These are phyloP conservation scores for Drosophila subsilvestris DNA, from an alignment of 2,888 invertebrate species.

Conservation along the genomic window DNA sequence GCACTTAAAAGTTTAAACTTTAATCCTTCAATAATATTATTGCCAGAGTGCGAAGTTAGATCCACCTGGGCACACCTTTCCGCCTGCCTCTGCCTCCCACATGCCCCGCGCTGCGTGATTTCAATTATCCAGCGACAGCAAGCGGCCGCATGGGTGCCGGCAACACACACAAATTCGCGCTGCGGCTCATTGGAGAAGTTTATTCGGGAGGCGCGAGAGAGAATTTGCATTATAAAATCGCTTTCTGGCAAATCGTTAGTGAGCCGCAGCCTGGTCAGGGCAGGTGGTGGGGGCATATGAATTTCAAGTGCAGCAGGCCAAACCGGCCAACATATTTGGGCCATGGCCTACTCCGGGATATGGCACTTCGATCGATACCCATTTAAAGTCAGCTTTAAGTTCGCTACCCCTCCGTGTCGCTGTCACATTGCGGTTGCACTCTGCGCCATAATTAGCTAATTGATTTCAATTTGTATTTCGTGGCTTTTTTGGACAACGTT, in stretches of 20 bases:
- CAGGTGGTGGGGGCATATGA: neutral
- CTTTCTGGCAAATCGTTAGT: neutral
- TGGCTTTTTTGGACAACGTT: constrained; percentile 51
- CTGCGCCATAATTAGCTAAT: constrained; percentile 74
- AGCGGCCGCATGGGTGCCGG: constrained; percentile 24
- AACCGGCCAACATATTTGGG: neutral
- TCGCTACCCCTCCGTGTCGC: constrained; percentile 3
- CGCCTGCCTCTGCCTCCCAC: constrained; percentile 10
- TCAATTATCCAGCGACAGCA: constrained; percentile 57
- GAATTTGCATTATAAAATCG: constrained; percentile 59
- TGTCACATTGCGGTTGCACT: constrained; percentile 51
- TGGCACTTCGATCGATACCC: constrained; percentile 24
- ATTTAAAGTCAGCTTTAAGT: constrained; percentile 39
- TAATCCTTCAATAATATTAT: constrained; percentile 80
- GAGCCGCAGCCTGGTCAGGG: too few species aligned
- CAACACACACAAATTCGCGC: constrained; percentile 32
- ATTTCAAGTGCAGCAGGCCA: constrained; percentile 24
- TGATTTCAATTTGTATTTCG: constrained; percentile 66
- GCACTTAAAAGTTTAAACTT: constrained; percentile 79
- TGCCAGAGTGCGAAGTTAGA: constrained; percentile 71
- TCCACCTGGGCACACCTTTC: constrained; percentile 28
- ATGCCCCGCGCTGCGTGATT: constrained; percentile 24
- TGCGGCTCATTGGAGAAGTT: constrained; percentile 55
- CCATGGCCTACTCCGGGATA: constrained; percentile 4
- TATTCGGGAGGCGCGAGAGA: constrained; percentile 16